A percentile compares a stretch with the other conserved stretches of the same genome.
Evolutionary conservation across 2,888 invertebrate species (phyloP).

Genomic region (Machimus rusticus): DNA sequence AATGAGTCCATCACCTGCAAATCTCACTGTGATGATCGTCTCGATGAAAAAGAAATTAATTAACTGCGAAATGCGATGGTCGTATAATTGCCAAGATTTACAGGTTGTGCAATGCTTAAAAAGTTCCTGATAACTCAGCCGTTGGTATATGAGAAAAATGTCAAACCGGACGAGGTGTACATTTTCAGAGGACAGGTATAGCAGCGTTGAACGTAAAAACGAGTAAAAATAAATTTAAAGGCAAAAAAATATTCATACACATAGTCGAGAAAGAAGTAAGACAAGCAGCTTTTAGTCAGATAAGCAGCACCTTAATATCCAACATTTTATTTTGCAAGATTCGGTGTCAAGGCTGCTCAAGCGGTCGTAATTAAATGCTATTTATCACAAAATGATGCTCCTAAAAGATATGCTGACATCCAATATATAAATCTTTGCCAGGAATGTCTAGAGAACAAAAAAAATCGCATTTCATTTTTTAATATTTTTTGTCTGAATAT

Average conservation of each 20-base stretch:
- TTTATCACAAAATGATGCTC: neutral
- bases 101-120: conserved; percentile 13
- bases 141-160: neutral
- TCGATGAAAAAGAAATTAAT: conserved; percentile 12
- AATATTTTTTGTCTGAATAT: neutral
- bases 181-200: neutral
- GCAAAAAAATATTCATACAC: neutral
- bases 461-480: neutral
- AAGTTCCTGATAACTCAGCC: conserved; percentile 7
- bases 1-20: neutral
- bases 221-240: neutral
- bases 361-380: conserved; percentile 22
- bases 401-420: neutral
- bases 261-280: neutral
- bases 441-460: neutral
- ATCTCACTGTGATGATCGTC: neutral
- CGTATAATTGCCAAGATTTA: conserved; percentile 12
- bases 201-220: neutral
- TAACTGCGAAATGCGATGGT: neutral
- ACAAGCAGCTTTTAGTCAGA: neutral
- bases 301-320: neutral
- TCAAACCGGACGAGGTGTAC: conserved; percentile 6
- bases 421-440: neutral
- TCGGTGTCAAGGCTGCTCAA: conserved; percentile 24
- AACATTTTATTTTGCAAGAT: conserved; percentile 16